These are phyloP conservation scores for Willisornis vidua DNA, from an alignment of 2,113 vertebrate species.

Conservation along the genomic window DNA sequence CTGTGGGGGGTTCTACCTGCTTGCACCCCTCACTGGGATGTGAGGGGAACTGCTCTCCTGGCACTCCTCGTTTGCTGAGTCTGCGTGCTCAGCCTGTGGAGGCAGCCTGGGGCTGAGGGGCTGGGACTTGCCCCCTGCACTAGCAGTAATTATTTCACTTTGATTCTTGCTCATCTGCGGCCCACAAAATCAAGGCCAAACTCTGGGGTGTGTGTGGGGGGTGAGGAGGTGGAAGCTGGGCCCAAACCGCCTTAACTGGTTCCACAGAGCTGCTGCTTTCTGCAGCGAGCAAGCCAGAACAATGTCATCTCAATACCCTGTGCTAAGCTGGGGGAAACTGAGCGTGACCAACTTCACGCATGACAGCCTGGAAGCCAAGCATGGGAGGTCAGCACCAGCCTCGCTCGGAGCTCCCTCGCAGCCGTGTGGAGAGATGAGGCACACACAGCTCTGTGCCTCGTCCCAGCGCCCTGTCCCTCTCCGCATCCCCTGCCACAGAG, in stretches of 20 bases:
- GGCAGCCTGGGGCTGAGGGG: not conserved
- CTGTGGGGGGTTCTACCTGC: not conserved
- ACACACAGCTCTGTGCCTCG: fast-evolving
- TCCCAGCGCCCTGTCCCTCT: fast-evolving
- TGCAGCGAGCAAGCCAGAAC: slow-evolving; percentile 67
- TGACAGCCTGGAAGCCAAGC: slow-evolving; percentile 73
- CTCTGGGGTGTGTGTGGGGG: not conserved
- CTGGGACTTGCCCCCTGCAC: not conserved
- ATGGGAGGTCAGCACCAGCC: slow-evolving; percentile 63
- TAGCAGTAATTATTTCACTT: slow-evolving; percentile 33
- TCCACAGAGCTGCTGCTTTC: slow-evolving; percentile 63
- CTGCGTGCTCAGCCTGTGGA: not conserved
- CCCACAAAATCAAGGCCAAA: slow-evolving; percentile 54
- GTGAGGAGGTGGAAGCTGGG: slow-evolving; percentile 20
- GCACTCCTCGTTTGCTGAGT: not conserved
- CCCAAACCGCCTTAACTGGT: slow-evolving; percentile 64
- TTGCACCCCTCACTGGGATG: not conserved
- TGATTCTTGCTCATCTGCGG: slow-evolving; percentile 49
- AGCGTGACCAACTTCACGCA: slow-evolving; percentile 69
- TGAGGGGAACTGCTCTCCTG: not conserved
- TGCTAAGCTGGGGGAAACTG: slow-evolving; percentile 70
- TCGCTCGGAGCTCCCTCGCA: not conserved
- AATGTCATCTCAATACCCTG: slow-evolving; percentile 70
- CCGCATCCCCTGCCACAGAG: not conserved
- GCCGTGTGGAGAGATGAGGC: not conserved